phyloP scores from a whole-genome alignment of 1,140 invertebrate species.

The Drosophila ficusphila region DNA sequence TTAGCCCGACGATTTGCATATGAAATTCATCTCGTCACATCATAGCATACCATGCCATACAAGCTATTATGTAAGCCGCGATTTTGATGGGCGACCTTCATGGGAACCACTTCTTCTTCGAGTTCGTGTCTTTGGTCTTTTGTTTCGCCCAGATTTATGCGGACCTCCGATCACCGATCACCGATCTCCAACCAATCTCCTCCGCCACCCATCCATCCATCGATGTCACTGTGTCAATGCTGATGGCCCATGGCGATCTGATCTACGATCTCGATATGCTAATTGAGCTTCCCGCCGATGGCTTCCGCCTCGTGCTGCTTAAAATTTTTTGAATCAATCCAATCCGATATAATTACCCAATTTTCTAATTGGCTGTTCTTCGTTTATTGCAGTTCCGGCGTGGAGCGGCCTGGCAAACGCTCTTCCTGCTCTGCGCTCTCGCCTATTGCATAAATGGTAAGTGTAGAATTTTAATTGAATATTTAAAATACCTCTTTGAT shows the following conservation, averaged over 20 bases:
- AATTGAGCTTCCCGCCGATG: neutral
- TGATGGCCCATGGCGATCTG: constrained; percentile 13
- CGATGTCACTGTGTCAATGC: constrained; percentile 68
- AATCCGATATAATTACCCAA: constrained; percentile 10
- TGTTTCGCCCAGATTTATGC: constrained; percentile 27
- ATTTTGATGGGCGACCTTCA: constrained; percentile 62
- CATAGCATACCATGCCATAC: neutral
- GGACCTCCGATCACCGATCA: neutral
- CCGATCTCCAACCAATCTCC: neutral
- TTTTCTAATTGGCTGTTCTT: constrained; percentile 12
- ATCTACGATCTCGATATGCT: constrained; percentile 1
- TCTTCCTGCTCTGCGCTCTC: constrained; percentile 75
- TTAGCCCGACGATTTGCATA: constrained; percentile 66
- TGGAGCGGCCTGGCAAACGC: constrained; percentile 80
- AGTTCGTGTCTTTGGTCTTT: constrained; percentile 31
- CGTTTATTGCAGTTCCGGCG: constrained; percentile 68
- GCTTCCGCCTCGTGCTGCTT: constrained; percentile 32
- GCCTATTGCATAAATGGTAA: constrained; percentile 78
- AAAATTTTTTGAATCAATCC: neutral
- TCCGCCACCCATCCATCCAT: constrained; percentile 9
- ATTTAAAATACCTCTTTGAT: no score
- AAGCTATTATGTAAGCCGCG: constrained; percentile 54
- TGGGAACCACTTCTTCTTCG: constrained; percentile 37
- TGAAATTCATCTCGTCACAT: constrained; percentile 42
- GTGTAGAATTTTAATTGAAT: no score